Base-by-base conservation (phyloP, 2,113 vertebrate species). In the Cryptotis parvus region DNA sequence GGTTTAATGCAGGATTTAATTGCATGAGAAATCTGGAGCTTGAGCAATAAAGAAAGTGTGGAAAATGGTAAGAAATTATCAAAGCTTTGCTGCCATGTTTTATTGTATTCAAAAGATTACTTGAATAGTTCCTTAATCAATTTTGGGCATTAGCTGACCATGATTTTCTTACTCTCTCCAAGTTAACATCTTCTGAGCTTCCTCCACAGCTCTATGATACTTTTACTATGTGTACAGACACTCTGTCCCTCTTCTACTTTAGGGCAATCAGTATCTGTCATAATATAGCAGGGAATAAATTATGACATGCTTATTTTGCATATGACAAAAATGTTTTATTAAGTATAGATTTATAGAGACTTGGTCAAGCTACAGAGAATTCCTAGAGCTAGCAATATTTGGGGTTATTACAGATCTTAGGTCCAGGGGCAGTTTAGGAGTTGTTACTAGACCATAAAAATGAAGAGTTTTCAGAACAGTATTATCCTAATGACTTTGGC, bases 181-280 rank as follows among this genome's bases (percentile, higher is more conserved):
- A 72, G 61, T 27, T 61, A 61, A 49, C 2, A 33, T 66, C 27
- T 58, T 33, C 22, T 76, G 43, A 52, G 6, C 77, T 84, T 73
- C 33, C 26, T 20, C 10, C 45, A 0, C 6, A 55, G 75, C 72
- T 87, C 49, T 76, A 2, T 49, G 12, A 27, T 72, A 33, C 11
- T 52, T 22, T 43, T 10, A 18, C 6, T 26, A 6, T 11, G 29
- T 18, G 6, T 29, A 37, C 18, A 35, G 4, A 39, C 10, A 33
- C 68, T 1, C 2, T 4, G 1, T 9, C 6, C 9, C 9, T 70
- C 12, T 10, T 3, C 6, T 91, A 8, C 0, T 75, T n/a, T 2
- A 72, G 1, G 43, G 3, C 29, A 7, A 24, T 7, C 1, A 63
- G 9, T 58, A 18, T 18, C 4, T 49, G 3, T 63, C 20, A 61